Conservation (phyloP, 2,888 invertebrate genomes). For the Timema cristinae region DNA sequence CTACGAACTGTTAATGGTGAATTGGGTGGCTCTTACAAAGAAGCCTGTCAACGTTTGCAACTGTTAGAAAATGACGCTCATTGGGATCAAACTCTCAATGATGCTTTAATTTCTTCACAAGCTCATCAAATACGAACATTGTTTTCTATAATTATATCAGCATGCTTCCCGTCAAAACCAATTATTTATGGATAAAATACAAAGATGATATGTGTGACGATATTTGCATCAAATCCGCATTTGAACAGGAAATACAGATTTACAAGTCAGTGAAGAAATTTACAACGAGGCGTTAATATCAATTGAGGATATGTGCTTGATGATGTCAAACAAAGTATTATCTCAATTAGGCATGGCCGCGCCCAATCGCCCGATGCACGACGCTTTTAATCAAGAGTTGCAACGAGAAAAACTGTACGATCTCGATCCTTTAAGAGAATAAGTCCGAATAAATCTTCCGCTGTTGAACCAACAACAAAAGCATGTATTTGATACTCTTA, state of each 20-base stretch:
- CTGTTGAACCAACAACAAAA: constrained; percentile 4
- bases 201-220: constrained; percentile 5
- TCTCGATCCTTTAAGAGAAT: background rate
- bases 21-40: constrained; percentile 40
- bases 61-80: background rate
- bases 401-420: background rate
- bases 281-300: background rate
- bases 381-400: background rate
- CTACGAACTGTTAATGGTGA: constrained; percentile 42
- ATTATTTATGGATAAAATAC: background rate
- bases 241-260: background rate
- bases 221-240: background rate
- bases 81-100: background rate
- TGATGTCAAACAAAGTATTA: constrained; percentile 4
- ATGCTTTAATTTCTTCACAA: background rate
- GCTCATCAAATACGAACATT: constrained; percentile 2
- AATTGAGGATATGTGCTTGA: background rate
- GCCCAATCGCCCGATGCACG: background rate
- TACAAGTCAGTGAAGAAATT: background rate
- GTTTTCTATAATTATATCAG: background rate
- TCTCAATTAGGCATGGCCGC: background rate
- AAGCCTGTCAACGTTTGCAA: constrained; percentile 37
- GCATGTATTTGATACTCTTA: background rate
- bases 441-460: constrained; percentile 4
- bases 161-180: background rate